A percentile compares a stretch with the other conserved stretches of the same genome.
Evolutionary conservation across 2,888 invertebrate genomes (phyloP).

Genomic region (Aphidius colemani): DNA sequence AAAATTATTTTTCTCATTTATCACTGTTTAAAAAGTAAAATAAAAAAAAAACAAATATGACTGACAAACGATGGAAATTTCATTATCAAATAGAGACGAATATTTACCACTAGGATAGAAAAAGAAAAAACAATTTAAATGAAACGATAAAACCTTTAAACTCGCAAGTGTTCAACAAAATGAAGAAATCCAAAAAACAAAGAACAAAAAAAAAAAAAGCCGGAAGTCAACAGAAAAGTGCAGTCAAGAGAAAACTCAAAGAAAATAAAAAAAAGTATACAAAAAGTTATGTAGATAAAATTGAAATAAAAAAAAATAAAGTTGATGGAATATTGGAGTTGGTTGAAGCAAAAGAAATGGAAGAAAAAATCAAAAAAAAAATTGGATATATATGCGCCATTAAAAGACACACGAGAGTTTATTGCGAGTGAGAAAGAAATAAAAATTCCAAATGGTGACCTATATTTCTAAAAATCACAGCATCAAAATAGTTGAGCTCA

Average conservation of each 20-base stretch:
- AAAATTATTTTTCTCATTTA: too few relatives aligned
- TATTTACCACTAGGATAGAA: neutral
- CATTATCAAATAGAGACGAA: too few relatives aligned
- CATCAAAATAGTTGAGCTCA: conserved; percentile 48
- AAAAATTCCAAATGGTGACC: conserved; percentile 42
- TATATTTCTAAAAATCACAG: conserved; percentile 55
- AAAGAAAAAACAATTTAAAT: neutral
- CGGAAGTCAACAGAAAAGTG: conserved; percentile 5
- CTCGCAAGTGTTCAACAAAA: neutral
- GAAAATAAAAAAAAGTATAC: neutral
- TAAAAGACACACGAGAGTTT: conserved; percentile 2
- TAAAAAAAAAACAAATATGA: too few relatives aligned
- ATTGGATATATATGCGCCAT: neutral
- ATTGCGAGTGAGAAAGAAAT: conserved; percentile 12
- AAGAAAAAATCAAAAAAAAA: conserved; percentile 18
- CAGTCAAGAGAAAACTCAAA: conserved; percentile 3
- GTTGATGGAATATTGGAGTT: neutral
- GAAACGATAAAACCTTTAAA: neutral
- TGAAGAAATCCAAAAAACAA: conserved; percentile 5
- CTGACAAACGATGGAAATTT: neutral
- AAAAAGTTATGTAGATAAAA: neutral
- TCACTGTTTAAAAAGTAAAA: too few relatives aligned
- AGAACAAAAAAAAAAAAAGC: conserved; percentile 19
- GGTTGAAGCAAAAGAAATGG: conserved; percentile 2
- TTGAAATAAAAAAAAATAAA: too few relatives aligned